Percentiles rank a stretch among this genome's conserved stretches.
These are phyloP conservation scores for Caenorhabditis inopinata DNA, from an alignment of 1,140 invertebrate species.

Conservation along the genomic window DNA sequence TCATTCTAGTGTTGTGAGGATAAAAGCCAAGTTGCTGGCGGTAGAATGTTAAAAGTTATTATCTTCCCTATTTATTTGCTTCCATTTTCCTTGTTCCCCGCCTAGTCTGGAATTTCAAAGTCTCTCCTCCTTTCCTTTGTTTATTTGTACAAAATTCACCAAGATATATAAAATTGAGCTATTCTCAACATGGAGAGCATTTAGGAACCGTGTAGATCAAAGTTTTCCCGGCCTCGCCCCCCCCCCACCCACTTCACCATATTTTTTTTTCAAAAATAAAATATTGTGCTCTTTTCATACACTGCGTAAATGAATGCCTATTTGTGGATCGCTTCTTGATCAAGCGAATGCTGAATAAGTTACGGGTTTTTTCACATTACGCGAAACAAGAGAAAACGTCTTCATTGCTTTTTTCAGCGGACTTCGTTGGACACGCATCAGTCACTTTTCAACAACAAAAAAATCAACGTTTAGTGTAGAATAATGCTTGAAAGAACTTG, in stretches of 20 bases:
- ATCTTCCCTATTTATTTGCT: background rate
- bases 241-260: background rate
- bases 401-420: too few relatives aligned
- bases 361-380: too few relatives aligned
- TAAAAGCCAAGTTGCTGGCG: background rate
- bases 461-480: too few relatives aligned
- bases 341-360: too few relatives aligned
- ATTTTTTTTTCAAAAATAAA: background rate
- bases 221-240: background rate
- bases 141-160: background rate
- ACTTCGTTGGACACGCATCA: too few relatives aligned
- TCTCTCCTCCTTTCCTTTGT: background rate
- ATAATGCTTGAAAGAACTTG: too few relatives aligned
- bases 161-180: too few relatives aligned
- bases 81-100: background rate
- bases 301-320: too few relatives aligned
- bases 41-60: background rate
- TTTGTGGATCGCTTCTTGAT: too few relatives aligned
- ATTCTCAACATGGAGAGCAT: background rate
- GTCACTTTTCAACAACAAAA: too few relatives aligned
- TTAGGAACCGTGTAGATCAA: slow-evolving; percentile 5
- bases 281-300: background rate
- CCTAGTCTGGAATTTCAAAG: slow-evolving; percentile 6
- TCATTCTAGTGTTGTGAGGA: slow-evolving; percentile 9
- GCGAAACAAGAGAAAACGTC: too few relatives aligned